These are phyloP conservation scores for Suillia variegata DNA, from an alignment of 2,888 invertebrate genomes.

Conservation along the genomic window DNA sequence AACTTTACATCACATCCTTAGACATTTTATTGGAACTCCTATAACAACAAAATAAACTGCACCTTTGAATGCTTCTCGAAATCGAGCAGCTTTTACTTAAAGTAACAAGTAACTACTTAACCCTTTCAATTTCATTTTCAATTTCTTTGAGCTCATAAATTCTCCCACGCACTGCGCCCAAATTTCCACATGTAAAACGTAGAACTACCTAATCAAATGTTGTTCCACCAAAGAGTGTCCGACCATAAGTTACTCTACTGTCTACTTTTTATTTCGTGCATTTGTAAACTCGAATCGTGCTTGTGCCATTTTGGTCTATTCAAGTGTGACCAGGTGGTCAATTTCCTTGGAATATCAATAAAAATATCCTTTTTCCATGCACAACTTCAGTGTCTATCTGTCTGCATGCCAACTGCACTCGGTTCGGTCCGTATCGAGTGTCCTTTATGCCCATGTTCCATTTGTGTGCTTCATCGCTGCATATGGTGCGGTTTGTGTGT, in stretches of 20 bases:
- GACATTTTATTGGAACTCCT: too few species aligned
- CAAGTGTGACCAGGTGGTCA: constrained; percentile 38
- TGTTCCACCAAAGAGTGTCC: not conserved
- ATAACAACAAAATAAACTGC: too few species aligned
- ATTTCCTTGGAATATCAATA: constrained; percentile 20
- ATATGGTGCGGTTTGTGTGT: constrained; percentile 8
- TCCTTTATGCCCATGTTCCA: not conserved
- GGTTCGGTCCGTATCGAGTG: not conserved
- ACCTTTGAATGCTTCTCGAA: too few species aligned
- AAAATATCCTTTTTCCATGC: constrained; percentile 8
- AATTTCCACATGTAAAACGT: not conserved
- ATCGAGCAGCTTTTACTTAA: too few species aligned
- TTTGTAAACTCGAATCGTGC: constrained; percentile 11
- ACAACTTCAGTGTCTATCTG: not conserved
- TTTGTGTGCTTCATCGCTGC: not conserved
- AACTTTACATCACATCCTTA: too few species aligned
- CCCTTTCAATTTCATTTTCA: too few species aligned
- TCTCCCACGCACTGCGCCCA: not conserved
- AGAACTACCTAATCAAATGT: constrained; percentile 4
- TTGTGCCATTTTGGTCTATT: constrained; percentile 23
- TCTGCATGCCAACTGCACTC: not conserved
- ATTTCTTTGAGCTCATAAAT: constrained; percentile 7
- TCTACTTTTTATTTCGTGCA: constrained; percentile 25
- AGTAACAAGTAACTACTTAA: too few species aligned
- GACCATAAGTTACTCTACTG: constrained; percentile 21